Percentiles rank a stretch among this genome's conserved stretches.
Evolutionary conservation across 23 tunicate genomes (phyloP).

Genomic region (Styela clava): DNA sequence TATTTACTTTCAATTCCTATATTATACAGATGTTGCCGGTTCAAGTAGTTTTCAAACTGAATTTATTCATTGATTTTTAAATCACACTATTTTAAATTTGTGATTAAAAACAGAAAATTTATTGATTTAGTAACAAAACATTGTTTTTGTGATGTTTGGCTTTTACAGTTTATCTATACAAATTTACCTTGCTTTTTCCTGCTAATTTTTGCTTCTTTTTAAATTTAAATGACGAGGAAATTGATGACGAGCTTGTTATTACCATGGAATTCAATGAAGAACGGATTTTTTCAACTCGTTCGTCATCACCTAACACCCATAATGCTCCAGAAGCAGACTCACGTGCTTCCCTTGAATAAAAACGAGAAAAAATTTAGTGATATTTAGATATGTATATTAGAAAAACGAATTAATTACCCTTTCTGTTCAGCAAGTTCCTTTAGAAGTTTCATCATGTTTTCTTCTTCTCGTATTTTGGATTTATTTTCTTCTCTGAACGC

Average conservation of each 20-base stretch:
- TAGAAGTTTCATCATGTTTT: conserved; percentile 2
- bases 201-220: too few relatives aligned
- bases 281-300: background rate
- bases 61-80: too few relatives aligned
- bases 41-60: too few relatives aligned
- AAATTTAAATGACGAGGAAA: background rate
- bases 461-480: conserved; percentile 4
- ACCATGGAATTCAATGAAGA: background rate
- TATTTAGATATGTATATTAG: background rate
- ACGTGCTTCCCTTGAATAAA: conserved; percentile 23
- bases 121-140: too few relatives aligned
- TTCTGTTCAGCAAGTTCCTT: background rate
- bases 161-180: too few relatives aligned
- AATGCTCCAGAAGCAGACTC: conserved; percentile 56
- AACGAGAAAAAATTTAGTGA: too few relatives aligned
- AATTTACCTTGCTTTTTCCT: too few relatives aligned
- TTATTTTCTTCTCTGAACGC: conserved; percentile 50
- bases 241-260: background rate
- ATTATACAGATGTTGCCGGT: too few relatives aligned
- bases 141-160: too few relatives aligned
- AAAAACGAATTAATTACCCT: background rate
- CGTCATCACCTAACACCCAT: conserved; percentile 43
- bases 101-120: too few relatives aligned
- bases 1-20: too few relatives aligned
- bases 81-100: too few relatives aligned